phyloP scores from a whole-genome alignment of 2,888 invertebrate genomes.

The Eutolmus rufibarbis region DNA sequence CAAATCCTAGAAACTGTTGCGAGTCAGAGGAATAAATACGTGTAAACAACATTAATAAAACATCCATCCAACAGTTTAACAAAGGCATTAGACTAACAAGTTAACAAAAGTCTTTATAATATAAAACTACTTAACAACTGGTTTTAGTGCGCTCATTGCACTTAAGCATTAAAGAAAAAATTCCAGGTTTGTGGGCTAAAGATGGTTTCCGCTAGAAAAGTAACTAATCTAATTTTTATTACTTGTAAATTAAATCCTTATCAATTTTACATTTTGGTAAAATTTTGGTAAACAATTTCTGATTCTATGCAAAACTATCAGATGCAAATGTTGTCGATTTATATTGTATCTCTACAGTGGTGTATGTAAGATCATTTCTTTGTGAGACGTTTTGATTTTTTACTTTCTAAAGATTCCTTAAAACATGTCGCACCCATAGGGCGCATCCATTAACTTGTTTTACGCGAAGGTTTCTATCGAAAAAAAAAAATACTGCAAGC shows the following conservation, averaged over 20 bases:
- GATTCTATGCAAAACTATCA: not conserved
- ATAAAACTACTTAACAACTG: conserved; percentile 20
- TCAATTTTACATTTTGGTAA: not conserved
- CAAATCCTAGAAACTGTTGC: not conserved
- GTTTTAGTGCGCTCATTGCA: not conserved
- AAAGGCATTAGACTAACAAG: not conserved
- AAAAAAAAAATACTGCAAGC: not conserved
- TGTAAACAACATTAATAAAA: conserved; percentile 19
- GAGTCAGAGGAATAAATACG: conserved; percentile 15
- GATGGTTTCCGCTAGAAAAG: not conserved
- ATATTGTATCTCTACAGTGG: not conserved
- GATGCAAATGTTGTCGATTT: not conserved
- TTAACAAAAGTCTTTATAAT: conserved; percentile 4
- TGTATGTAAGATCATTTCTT: not conserved
- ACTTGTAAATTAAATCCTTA: not conserved
- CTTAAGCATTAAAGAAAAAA: not conserved
- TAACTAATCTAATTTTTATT: not conserved
- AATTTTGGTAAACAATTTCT: conserved; percentile 2
- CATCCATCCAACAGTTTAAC: conserved; percentile 11
- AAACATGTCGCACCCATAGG: not conserved
- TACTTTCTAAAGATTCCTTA: not conserved
- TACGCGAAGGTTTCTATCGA: not conserved
- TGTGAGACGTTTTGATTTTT: not conserved
- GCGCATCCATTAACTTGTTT: not conserved
- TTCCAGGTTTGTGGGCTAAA: not conserved